These are phyloP conservation scores for Otis tarda DNA, from an alignment of 2,113 vertebrate genomes.

Conservation along the genomic window DNA sequence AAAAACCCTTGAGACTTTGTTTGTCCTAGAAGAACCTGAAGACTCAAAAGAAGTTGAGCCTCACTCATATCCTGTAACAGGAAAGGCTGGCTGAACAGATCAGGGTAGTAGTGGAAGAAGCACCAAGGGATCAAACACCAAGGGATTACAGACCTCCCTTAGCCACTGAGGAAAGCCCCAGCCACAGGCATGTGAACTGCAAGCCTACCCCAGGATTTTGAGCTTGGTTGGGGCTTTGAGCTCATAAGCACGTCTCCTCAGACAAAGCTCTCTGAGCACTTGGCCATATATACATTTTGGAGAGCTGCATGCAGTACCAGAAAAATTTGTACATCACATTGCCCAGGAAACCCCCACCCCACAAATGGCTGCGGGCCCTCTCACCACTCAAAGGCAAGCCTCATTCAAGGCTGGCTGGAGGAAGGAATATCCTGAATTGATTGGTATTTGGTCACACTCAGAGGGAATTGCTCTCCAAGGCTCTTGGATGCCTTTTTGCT, in stretches of 20 bases:
- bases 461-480: not conserved
- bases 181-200: rapidly evolving
- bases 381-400: rapidly evolving
- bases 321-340: not conserved
- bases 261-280: not conserved
- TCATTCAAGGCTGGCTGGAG: not conserved
- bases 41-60: not conserved
- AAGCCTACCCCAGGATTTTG: not conserved
- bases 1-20: rapidly evolving
- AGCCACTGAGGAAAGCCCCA: not conserved
- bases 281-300: rapidly evolving
- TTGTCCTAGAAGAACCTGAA: not conserved
- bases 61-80: too few species aligned
- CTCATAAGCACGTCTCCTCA: not conserved
- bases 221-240: not conserved
- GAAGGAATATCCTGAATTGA: not conserved
- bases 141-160: not conserved
- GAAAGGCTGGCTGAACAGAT: not conserved
- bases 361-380: not conserved
- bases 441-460: rapidly evolving
- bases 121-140: not conserved
- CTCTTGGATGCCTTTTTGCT: not conserved
- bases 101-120: rapidly evolving
- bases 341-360: not conserved
- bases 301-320: not conserved